A percentile compares a stretch with the other conserved stretches of the same genome.
Conservation (phyloP, 2,113 vertebrate species). For the Psettodes erumei region DNA sequence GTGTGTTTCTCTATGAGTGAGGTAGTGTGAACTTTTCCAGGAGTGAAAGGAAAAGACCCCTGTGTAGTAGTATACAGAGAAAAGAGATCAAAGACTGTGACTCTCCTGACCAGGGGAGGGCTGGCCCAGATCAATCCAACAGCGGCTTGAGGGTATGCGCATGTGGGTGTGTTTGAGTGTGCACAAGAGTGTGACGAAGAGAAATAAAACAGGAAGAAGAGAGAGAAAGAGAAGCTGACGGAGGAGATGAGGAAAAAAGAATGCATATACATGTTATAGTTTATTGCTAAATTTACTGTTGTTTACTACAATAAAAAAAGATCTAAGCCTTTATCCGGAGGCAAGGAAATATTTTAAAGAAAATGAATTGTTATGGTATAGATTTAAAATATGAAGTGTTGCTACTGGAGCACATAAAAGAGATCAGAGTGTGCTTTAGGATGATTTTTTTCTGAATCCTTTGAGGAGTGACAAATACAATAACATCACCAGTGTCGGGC, state of each 20-base stretch:
- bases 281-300: background rate
- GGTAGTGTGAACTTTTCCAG: constrained; percentile 62
- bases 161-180: constrained; percentile 16
- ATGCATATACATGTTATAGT: background rate
- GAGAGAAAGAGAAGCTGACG: background rate
- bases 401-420: background rate
- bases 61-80: constrained; percentile 48
- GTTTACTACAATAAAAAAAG: background rate
- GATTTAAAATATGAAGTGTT: background rate
- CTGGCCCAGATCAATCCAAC: constrained; percentile 53
- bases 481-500: background rate
- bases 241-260: background rate
- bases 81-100: constrained; percentile 62
- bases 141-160: constrained; percentile 20
- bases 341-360: background rate
- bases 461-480: background rate
- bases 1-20: constrained; percentile 22
- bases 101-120: constrained; percentile 51
- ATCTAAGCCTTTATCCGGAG: background rate
- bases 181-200: constrained; percentile 19
- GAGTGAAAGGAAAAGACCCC: constrained; percentile 57
- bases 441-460: background rate
- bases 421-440: background rate
- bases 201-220: background rate
- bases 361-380: background rate